These are phyloP conservation scores for Dreissena polymorpha DNA, from an alignment of 1,140 invertebrate genomes.

Conservation along the genomic window DNA sequence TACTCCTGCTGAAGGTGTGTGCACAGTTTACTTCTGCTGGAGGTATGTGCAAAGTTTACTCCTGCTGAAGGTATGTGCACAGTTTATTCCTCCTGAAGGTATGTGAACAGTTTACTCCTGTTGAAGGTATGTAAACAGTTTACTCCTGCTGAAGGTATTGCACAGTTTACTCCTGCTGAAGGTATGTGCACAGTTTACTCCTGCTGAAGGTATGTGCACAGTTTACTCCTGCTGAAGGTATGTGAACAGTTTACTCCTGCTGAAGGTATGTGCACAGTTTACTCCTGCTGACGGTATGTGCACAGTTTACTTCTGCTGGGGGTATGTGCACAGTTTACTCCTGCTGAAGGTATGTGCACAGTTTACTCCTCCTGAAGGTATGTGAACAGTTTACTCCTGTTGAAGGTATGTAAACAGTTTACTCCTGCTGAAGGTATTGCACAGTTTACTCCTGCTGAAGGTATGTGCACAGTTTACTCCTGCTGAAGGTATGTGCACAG, in stretches of 20 bases:
- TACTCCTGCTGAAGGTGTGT: conserved; percentile 6
- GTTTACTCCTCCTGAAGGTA: conserved; percentile 10
- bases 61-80: conserved; percentile 6
- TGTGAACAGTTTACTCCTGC: not conserved
- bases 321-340: not conserved
- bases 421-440: conserved; percentile 7
- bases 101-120: not conserved
- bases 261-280: conserved; percentile 8
- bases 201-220: conserved; percentile 8
- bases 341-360: conserved; percentile 8
- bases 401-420: conserved; percentile 1
- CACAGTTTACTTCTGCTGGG: not conserved
- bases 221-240: conserved; percentile 11
- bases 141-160: conserved; percentile 7
- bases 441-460: not conserved
- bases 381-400: not conserved
- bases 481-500: conserved; percentile 8
- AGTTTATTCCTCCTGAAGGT: conserved; percentile 20
- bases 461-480: not conserved
- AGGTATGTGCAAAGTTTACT: not conserved
- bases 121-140: conserved; percentile 3
- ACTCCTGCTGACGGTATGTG: conserved; percentile 6
- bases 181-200: not conserved
- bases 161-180: not conserved
- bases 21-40: not conserved